A percentile compares a stretch with the other conserved stretches of the same genome.
Evolutionary conservation across 2,113 vertebrate species (phyloP).

Genomic region (Stomatorhinus ivindoensis): DNA sequence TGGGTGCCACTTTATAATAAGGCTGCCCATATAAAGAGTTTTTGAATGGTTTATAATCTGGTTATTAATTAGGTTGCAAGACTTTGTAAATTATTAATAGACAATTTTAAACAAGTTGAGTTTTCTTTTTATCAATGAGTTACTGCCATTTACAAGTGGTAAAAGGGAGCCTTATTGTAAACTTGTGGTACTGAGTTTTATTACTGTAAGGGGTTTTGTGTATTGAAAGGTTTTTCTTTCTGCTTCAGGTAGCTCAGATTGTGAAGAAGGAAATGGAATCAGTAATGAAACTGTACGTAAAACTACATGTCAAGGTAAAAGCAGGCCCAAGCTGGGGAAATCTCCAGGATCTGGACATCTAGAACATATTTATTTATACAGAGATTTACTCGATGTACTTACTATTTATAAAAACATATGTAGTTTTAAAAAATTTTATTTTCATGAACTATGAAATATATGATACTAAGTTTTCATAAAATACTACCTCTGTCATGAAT

Average conservation of each 20-base stretch:
- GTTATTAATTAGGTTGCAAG: too few species aligned
- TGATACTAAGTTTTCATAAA: neutral
- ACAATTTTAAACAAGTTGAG: too few species aligned
- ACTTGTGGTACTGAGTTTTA: neutral
- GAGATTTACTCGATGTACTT: neutral
- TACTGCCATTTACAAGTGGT: too few species aligned
- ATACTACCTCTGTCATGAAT: neutral
- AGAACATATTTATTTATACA: conserved; percentile 15
- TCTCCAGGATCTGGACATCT: conserved; percentile 80
- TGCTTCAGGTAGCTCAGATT: conserved; percentile 80
- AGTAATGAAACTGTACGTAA: conserved; percentile 76
- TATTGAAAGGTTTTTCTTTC: conserved; percentile 24
- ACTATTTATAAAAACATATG: neutral
- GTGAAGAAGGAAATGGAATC: conserved; percentile 92
- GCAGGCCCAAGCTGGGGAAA: conserved; percentile 87
- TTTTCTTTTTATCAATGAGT: too few species aligned
- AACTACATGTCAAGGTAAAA: conserved; percentile 80
- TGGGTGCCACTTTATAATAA: too few species aligned
- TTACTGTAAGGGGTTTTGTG: neutral
- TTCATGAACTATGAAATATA: neutral
- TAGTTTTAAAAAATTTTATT: neutral
- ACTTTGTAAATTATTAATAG: too few species aligned
- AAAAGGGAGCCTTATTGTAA: too few species aligned
- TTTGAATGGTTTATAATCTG: too few species aligned
- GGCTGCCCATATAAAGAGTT: too few species aligned